Conservation (phyloP, 1,140 invertebrate species). For the Drosophila ficusphila region DNA sequence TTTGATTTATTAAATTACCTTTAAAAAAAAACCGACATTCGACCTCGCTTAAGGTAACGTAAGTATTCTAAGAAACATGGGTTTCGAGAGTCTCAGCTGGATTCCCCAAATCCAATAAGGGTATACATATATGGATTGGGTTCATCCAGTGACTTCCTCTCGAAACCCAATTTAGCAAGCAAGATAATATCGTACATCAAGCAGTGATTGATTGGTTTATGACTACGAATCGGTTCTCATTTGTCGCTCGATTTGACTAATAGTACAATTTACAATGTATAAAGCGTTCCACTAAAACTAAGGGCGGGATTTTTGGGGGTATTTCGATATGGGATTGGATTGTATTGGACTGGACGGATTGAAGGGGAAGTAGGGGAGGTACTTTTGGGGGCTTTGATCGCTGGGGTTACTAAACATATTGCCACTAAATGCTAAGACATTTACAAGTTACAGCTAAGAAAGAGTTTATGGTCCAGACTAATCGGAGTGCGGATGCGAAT, state of each 20-base stretch:
- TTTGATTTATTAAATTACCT: constrained; percentile 56
- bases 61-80: constrained; percentile 23
- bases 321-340: too few relatives aligned
- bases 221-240: constrained; percentile 37
- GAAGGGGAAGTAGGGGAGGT: background rate
- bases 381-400: background rate
- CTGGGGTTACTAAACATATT: constrained; percentile 56
- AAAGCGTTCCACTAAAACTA: constrained; percentile 74
- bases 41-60: constrained; percentile 56
- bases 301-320: constrained; percentile 12
- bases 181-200: constrained; percentile 68
- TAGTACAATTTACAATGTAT: constrained; percentile 76
- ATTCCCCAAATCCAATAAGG: background rate
- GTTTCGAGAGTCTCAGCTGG: background rate
- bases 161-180: constrained; percentile 45
- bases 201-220: constrained; percentile 63
- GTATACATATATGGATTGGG: background rate
- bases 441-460: constrained; percentile 32
- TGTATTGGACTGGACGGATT: background rate
- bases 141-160: constrained; percentile 2
- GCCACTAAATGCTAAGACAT: constrained; percentile 77
- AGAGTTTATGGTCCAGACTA: constrained; percentile 28
- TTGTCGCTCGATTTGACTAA: constrained; percentile 61
- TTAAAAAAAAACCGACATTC: constrained; percentile 57
- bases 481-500: constrained; percentile 59